Percentiles rank a stretch among this genome's conserved stretches.
Conservation (phyloP, 1,140 invertebrate species). For the Linepithema humile region DNA sequence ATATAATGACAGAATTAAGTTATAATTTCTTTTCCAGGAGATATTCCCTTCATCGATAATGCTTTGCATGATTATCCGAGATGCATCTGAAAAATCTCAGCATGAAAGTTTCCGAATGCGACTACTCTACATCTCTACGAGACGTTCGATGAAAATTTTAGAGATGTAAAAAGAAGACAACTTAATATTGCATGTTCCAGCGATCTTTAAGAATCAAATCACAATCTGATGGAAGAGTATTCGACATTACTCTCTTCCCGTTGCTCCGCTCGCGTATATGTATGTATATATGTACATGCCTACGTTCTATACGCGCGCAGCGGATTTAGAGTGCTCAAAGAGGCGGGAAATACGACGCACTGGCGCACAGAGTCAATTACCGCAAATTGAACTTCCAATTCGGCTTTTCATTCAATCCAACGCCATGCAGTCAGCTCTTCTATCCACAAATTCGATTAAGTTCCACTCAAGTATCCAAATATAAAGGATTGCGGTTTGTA, state of each 20-base stretch:
- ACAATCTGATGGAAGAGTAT: neutral
- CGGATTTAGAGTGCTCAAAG: slow-evolving; percentile 25
- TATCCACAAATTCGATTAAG: slow-evolving; percentile 36
- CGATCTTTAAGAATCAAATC: neutral
- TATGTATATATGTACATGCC: neutral
- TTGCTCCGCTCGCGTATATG: neutral
- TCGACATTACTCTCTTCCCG: neutral
- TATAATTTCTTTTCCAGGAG: neutral
- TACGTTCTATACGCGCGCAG: neutral
- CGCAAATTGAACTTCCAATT: slow-evolving; percentile 45
- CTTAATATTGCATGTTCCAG: neutral
- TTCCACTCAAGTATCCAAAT: slow-evolving; percentile 20
- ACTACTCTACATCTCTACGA: neutral
- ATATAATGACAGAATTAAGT: neutral
- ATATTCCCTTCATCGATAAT: neutral
- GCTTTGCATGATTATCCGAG: neutral
- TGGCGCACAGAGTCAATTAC: slow-evolving; percentile 33
- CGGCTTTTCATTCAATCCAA: slow-evolving; percentile 22
- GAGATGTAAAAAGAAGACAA: neutral
- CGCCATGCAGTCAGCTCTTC: neutral
- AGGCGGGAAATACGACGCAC: slow-evolving; percentile 6
- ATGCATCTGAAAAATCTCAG: neutral
- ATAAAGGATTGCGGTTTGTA: neutral
- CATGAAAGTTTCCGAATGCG: neutral
- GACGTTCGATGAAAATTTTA: neutral